Evolutionary conservation across 1,140 invertebrate genomes (phyloP), one percentile per base, ranked within the genome.

Genomic region (Drosophila pallidifrons): DNA sequence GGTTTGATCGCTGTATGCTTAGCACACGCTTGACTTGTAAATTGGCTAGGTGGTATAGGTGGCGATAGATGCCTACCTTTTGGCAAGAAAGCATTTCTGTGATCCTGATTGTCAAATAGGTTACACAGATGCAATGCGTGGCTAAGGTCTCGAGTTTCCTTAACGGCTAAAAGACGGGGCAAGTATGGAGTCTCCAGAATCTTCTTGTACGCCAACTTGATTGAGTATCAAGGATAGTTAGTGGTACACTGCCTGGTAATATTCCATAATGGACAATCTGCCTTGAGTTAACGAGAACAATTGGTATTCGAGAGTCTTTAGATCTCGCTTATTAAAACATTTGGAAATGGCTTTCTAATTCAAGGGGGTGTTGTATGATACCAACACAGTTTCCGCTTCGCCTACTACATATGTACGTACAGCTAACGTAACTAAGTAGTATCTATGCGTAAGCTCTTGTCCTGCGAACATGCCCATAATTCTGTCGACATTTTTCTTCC

Each of bases 91-190:
- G 61, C 25, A 15, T 65, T 54, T 45, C 61, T 11, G 5, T 65
- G 61, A 11, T 52, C 61, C 7, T 65, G 61, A 10, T 65, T 65
- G 3, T 54, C 38, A 5, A 54, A 30, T 41, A 67, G 45, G 8
- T 15, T 43, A 16, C 43, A 67, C 52, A 67, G 11, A 47, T 54
- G 47, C 3, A 65, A 10, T 10, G 64, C 28, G 5, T 68, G 55
- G 57, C 54, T 59, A 10, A 68, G 3, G 3, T 47, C 64, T 49
- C 32, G 58, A 28, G 54, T 55, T 10, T 68, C 54, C 38, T 68
- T 67, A 5, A 67, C 49, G 2, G 65, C 32, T 43, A 68, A 38
- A 2, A 59, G 65, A 7, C 55, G 43, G 25, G 65, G 65, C 15
- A 68, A 11, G 38, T 43, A 25, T 43, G 41, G 41, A 43, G n/a